Evolutionary conservation across 2,888 invertebrate genomes (phyloP).

Genomic region (Lathronympha strigana): DNA sequence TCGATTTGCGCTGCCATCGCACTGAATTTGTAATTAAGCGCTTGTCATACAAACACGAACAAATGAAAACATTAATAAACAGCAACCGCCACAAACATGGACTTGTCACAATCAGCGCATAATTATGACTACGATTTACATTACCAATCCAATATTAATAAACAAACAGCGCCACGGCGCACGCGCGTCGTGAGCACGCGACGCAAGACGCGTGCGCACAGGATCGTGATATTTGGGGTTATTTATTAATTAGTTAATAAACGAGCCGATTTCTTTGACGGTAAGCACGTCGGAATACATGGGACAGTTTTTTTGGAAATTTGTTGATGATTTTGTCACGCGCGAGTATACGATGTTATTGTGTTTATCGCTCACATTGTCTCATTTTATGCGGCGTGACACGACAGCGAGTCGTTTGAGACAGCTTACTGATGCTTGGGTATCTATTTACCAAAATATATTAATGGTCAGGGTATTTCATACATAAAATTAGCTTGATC

Average conservation of each 20-base stretch:
- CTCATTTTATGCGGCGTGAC: not conserved
- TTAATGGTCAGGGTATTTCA: too few relatives aligned
- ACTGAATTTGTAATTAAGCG: slow-evolving; percentile 1
- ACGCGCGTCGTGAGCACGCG: slow-evolving; percentile 48
- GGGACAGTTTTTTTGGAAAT: not conserved
- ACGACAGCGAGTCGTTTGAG: too few relatives aligned
- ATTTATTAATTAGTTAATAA: slow-evolving; percentile 30
- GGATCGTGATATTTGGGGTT: slow-evolving; percentile 27
- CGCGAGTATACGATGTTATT: not conserved
- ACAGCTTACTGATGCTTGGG: too few relatives aligned
- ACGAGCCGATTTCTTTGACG: slow-evolving; percentile 26
- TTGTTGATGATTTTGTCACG: not conserved
- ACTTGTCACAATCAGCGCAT: slow-evolving; percentile 24
- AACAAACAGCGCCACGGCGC: slow-evolving; percentile 43
- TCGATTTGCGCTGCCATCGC: not conserved
- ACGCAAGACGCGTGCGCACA: slow-evolving; percentile 46
- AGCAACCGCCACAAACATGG: slow-evolving; percentile 20
- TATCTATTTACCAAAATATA: not conserved
- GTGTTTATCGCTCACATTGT: not conserved
- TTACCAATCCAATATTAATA: slow-evolving; percentile 33
- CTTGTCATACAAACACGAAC: not conserved
- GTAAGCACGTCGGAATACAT: not conserved
- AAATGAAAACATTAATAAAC: slow-evolving; percentile 19
- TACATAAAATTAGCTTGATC: too few relatives aligned
- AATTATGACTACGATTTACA: slow-evolving; percentile 26